Evolutionary conservation across 2,888 invertebrate species (phyloP).

Genomic region (Cephonodes hylas): DNA sequence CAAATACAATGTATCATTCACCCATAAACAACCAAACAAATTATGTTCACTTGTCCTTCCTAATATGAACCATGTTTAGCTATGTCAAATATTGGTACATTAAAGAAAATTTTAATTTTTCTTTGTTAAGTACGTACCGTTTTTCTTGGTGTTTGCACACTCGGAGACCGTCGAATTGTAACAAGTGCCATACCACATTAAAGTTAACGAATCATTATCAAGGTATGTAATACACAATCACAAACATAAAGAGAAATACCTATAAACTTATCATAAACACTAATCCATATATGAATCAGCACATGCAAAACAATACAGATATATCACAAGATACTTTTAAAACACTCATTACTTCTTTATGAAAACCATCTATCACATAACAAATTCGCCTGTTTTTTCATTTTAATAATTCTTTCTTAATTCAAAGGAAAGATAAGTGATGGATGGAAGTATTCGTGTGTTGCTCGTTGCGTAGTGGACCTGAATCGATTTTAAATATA

Average conservation of each 20-base stretch:
- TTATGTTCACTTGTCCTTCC: background rate
- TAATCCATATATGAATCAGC: constrained; percentile 63
- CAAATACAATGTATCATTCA: background rate
- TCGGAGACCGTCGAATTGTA: constrained; percentile 77
- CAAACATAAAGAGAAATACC: constrained; percentile 66
- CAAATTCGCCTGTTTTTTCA: constrained; percentile 37
- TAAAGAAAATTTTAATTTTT: background rate
- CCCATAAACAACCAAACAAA: background rate
- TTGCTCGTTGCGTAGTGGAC: background rate
- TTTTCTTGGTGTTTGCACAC: constrained; percentile 77
- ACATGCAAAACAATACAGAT: constrained; percentile 40
- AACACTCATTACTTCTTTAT: constrained; percentile 27
- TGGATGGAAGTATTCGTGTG: constrained; percentile 18
- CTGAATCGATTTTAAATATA: background rate
- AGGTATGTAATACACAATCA: constrained; percentile 65
- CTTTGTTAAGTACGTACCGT: constrained; percentile 59
- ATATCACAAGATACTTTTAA: constrained; percentile 36
- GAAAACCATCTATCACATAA: constrained; percentile 31
- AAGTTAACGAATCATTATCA: constrained; percentile 69
- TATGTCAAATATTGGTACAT: background rate
- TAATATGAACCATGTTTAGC: background rate
- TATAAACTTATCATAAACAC: constrained; percentile 60
- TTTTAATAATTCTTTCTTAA: constrained; percentile 30
- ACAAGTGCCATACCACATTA: constrained; percentile 80
- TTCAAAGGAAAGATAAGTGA: constrained; percentile 34